Percentiles rank a stretch among this genome's conserved stretches.
Evolutionary conservation across 2,888 invertebrate genomes (phyloP).

Genomic region (Anticlea derivata): DNA sequence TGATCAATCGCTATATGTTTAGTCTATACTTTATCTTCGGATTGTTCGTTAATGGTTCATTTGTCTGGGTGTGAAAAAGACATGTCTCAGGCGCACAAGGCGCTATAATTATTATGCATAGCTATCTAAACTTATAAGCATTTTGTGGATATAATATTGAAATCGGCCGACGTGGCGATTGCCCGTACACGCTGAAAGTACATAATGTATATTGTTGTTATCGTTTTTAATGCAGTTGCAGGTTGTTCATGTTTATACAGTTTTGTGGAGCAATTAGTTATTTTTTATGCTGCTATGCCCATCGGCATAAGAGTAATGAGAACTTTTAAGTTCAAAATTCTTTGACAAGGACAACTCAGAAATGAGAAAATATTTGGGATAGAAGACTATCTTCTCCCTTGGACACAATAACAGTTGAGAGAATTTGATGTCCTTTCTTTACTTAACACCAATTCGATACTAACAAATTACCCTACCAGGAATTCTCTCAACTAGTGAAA

Average conservation of each 20-base stretch:
- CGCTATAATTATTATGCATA: too few species aligned
- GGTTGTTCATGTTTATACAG: slow-evolving; percentile 26
- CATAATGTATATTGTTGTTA: slow-evolving; percentile 30
- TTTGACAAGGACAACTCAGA: slow-evolving; percentile 11
- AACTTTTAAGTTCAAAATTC: slow-evolving; percentile 6
- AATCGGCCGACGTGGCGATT: slow-evolving; percentile 9
- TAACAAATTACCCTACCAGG: slow-evolving; percentile 9
- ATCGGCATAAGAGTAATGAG: not conserved
- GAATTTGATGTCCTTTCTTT: slow-evolving; percentile 7
- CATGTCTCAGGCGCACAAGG: not conserved
- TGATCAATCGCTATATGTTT: too few species aligned
- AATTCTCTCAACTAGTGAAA: slow-evolving; percentile 7
- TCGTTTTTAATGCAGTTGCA: slow-evolving; percentile 23
- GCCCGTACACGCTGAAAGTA: slow-evolving; percentile 24
- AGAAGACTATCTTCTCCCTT: not conserved
- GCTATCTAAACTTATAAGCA: too few species aligned
- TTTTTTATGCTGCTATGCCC: slow-evolving; percentile 9
- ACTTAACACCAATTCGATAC: slow-evolving; percentile 1
- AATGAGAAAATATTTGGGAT: not conserved
- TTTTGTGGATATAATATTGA: slow-evolving; percentile 16
- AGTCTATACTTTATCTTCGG: too few species aligned
- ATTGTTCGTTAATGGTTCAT: not conserved
- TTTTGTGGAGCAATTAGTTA: slow-evolving; percentile 17
- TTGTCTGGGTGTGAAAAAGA: not conserved
- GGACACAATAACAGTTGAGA: slow-evolving; percentile 6